Evolutionary conservation across 2,797 vertebrate species (phyloP).

Genomic region (Argya squamiceps): DNA sequence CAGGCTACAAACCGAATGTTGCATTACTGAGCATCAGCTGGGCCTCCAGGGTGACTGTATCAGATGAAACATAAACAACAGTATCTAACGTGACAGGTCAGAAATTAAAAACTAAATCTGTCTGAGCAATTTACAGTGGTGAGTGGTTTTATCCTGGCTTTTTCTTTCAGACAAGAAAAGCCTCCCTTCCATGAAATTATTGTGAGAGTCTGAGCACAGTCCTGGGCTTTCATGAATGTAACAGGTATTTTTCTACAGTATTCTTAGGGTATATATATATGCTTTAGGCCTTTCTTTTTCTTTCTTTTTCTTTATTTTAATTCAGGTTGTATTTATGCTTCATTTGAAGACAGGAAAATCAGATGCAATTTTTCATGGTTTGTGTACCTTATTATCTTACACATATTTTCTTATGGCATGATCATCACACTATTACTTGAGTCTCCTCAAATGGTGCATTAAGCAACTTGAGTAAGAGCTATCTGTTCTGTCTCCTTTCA

Average conservation of each 20-base stretch:
- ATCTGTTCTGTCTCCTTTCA: not conserved
- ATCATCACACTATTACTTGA: not conserved
- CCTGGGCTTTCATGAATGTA: not conserved
- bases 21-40: not conserved
- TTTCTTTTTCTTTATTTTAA: not conserved
- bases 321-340: not conserved
- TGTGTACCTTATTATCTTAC: not conserved
- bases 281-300: fast-evolving
- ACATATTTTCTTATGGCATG: not conserved
- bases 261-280: not conserved
- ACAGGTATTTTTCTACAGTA: not conserved
- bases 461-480: not conserved
- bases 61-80: slow-evolving; percentile 20
- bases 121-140: not conserved
- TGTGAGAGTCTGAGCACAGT: not conserved
- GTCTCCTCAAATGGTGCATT: not conserved
- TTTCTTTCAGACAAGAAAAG: not conserved
- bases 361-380: not conserved
- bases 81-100: slow-evolving; percentile 17
- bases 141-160: not conserved
- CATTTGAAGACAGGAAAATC: not conserved
- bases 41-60: not conserved
- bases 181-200: not conserved
- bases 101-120: slow-evolving; percentile 40
- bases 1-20: not conserved